Conservation (phyloP, 2,113 vertebrate genomes). For the Passer domesticus region DNA sequence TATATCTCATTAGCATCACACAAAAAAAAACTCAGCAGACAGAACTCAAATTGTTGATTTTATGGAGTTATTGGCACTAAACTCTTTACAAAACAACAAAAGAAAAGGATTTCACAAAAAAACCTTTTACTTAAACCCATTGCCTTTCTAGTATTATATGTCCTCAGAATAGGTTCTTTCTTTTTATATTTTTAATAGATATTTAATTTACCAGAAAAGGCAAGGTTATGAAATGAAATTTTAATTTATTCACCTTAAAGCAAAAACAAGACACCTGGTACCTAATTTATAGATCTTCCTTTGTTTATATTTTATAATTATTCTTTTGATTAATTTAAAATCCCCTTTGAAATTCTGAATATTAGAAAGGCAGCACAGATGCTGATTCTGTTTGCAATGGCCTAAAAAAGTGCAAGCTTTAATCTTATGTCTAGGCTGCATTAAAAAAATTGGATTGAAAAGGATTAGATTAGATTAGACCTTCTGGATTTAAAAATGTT, state of each 20-base stretch:
- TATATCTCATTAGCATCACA: not conserved
- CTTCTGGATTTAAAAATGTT: conserved; percentile 92
- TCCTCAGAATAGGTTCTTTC: not conserved
- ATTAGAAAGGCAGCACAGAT: conserved; percentile 80
- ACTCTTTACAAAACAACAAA: not conserved
- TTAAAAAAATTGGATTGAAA: conserved; percentile 99
- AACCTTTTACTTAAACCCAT: not conserved
- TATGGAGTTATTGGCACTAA: not conserved
- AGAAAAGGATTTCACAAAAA: not conserved
- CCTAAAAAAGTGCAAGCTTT: conserved; percentile 87
- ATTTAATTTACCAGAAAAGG: not conserved
- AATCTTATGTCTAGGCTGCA: conserved; percentile 95
- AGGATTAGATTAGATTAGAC: conserved; percentile 98
- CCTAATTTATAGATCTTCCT: not conserved
- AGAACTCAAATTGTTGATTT: not conserved
- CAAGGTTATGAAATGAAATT: not conserved
- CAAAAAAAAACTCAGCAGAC: not conserved
- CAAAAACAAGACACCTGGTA: not conserved
- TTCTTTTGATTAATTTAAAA: conserved; percentile 36
- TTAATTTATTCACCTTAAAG: not conserved
- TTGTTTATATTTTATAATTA: not conserved
- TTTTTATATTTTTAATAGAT: not conserved
- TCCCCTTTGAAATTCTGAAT: not conserved
- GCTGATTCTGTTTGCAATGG: conserved; percentile 82
- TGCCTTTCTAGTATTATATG: not conserved